A percentile compares a stretch with the other conserved stretches of the same genome.
Evolutionary conservation across 1,140 invertebrate genomes (phyloP).

Genomic region (Xylocopa sonorina): DNA sequence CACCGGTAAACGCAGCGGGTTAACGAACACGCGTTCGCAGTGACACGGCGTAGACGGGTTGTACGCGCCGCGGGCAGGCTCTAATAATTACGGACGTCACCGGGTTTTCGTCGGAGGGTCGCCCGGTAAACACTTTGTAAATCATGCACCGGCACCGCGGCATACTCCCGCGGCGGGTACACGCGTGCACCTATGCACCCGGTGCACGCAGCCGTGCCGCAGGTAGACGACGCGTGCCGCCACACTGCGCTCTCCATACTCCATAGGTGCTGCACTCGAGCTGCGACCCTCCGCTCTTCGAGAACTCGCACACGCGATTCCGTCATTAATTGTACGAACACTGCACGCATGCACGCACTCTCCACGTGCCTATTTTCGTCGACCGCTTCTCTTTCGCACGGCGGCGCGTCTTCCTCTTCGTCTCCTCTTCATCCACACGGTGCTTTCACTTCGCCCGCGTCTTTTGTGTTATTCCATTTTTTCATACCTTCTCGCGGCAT

Average conservation of each 20-base stretch:
- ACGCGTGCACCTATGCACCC: conserved; percentile 3
- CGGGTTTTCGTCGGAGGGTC: neutral
- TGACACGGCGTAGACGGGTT: neutral
- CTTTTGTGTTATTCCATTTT: neutral
- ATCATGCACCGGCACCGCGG: conserved; percentile 23
- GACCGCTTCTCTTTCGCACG: conserved; percentile 13
- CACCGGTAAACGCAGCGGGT: neutral
- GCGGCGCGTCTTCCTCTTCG: neutral
- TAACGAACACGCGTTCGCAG: neutral
- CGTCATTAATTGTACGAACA: conserved; percentile 61
- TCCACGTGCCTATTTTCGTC: conserved; percentile 12
- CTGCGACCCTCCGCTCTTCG: conserved; percentile 47
- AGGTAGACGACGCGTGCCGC: conserved; percentile 61
- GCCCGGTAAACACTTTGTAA: conserved; percentile 45
- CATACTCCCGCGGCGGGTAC: conserved; percentile 15
- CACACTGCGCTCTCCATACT: too few relatives aligned
- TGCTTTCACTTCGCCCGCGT: neutral
- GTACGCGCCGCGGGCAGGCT: neutral
- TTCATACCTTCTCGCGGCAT: neutral
- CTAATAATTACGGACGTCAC: conserved; percentile 8
- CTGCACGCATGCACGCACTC: conserved; percentile 55
- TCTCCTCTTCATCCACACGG: neutral
- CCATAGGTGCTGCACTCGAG: conserved; percentile 46
- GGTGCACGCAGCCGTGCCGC: conserved; percentile 29
- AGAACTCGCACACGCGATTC: conserved; percentile 62